Evolutionary conservation across 2,797 vertebrate species (phyloP).

Genomic region (Mormyrus hasselquistii): DNA sequence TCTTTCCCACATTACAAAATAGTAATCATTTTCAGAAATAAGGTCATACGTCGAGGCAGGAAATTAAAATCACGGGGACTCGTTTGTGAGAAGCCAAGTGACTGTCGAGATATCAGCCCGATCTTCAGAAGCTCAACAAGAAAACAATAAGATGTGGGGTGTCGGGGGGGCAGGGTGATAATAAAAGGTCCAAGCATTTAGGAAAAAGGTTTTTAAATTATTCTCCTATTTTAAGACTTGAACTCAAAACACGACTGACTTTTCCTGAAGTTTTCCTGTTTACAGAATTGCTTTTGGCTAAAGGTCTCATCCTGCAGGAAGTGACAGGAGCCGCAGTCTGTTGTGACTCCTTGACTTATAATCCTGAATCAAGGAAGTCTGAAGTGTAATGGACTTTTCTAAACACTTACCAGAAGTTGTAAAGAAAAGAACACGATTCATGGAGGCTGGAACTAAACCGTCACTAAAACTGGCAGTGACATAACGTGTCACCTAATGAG

Average conservation of each 20-base stretch:
- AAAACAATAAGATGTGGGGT: not conserved
- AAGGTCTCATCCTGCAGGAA: slow-evolving; percentile 18
- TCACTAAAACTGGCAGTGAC: not conserved
- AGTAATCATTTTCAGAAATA: not conserved
- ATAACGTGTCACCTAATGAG: not conserved
- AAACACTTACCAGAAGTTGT: not conserved
- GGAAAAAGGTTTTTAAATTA: slow-evolving; percentile 9
- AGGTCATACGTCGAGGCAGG: not conserved
- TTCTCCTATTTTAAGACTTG: slow-evolving; percentile 19
- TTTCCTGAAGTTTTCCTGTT: slow-evolving; percentile 22
- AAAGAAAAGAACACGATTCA: not conserved
- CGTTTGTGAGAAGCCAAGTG: not conserved
- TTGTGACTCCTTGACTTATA: not conserved
- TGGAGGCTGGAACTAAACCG: not conserved
- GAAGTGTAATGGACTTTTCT: not conserved
- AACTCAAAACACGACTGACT: not conserved
- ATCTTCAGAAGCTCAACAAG: not conserved
- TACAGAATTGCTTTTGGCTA: not conserved
- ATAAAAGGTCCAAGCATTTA: not conserved
- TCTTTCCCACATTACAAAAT: slow-evolving; percentile 8
- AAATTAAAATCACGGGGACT: not conserved
- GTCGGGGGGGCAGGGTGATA: not conserved
- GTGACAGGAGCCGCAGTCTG: not conserved
- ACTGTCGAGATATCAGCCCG: not conserved
- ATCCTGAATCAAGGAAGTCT: not conserved